Conservation (phyloP, 1,140 invertebrate species). For the Papilio glaucus region DNA sequence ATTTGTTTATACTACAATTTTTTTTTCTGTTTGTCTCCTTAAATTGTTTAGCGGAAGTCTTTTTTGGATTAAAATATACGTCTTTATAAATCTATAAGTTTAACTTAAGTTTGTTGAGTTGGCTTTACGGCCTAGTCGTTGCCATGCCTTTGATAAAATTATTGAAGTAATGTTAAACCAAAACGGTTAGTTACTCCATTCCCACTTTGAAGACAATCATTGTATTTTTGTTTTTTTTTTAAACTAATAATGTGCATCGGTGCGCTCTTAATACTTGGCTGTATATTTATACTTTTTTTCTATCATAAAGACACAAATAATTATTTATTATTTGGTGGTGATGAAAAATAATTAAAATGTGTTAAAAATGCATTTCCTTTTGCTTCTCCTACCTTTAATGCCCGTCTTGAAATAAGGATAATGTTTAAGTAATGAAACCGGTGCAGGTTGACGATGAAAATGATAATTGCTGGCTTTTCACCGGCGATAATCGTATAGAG, state of each 20-base stretch:
- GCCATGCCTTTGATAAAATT: too few relatives aligned
- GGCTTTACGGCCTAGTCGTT: too few relatives aligned
- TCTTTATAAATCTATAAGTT: not conserved
- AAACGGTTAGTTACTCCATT: not conserved
- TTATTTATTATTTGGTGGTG: constrained; percentile 13
- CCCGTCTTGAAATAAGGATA: too few relatives aligned
- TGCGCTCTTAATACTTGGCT: constrained; percentile 52
- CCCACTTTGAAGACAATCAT: not conserved
- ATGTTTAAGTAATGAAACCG: too few relatives aligned
- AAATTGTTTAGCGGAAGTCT: constrained; percentile 1
- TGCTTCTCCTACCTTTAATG: constrained; percentile 29
- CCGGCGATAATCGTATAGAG: too few relatives aligned
- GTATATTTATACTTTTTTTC: constrained; percentile 52
- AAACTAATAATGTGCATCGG: constrained; percentile 44
- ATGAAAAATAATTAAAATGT: constrained; percentile 46
- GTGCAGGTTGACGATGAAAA: too few relatives aligned
- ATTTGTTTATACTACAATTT: constrained; percentile 23
- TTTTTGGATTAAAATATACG: not conserved
- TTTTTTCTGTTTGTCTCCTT: not conserved
- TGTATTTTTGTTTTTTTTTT: constrained; percentile 22
- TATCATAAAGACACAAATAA: constrained; percentile 49
- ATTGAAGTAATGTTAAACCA: not conserved
- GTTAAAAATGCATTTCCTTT: constrained; percentile 44
- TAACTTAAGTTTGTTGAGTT: not conserved
- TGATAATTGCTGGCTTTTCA: too few relatives aligned